A percentile compares a stretch with the other conserved stretches of the same genome.
phyloP scores from a whole-genome alignment of 2,888 invertebrate genomes.

The Chouioia cunea region DNA sequence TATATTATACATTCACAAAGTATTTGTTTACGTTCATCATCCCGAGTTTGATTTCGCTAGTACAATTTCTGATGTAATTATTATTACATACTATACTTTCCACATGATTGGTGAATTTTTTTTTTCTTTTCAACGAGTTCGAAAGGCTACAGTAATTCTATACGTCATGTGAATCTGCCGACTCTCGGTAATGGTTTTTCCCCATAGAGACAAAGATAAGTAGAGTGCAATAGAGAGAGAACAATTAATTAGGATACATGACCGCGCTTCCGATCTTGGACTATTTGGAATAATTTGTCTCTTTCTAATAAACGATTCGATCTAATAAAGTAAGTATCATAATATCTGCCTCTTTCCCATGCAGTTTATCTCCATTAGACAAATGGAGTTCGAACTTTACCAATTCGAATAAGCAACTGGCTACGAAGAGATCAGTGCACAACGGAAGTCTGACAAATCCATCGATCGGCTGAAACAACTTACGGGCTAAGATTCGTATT shows the following conservation, averaged over 20 bases:
- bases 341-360: no score
- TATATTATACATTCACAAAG: constrained; percentile 23
- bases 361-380: no score
- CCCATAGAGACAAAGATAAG: constrained; percentile 33
- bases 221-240: constrained; percentile 43
- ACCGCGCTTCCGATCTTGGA: constrained; percentile 54
- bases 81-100: constrained; percentile 34
- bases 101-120: constrained; percentile 29
- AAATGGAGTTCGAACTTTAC: no score
- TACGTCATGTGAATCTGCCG: constrained; percentile 13
- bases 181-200: constrained; percentile 10
- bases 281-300: constrained; percentile 17
- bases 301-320: neutral
- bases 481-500: constrained; percentile 32
- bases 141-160: constrained; percentile 24
- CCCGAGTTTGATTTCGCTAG: constrained; percentile 24
- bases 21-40: constrained; percentile 16
- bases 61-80: constrained; percentile 25
- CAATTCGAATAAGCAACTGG: no score
- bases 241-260: constrained; percentile 54
- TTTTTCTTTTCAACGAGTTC: constrained; percentile 12
- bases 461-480: constrained; percentile 46
- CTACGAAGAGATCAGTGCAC: no score
- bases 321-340: no score
- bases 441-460: constrained; percentile 17